A percentile compares a stretch with the other conserved stretches of the same genome.
These are phyloP conservation scores for Catharus minimus DNA, from an alignment of 2,113 vertebrate species.

Conservation along the genomic window DNA sequence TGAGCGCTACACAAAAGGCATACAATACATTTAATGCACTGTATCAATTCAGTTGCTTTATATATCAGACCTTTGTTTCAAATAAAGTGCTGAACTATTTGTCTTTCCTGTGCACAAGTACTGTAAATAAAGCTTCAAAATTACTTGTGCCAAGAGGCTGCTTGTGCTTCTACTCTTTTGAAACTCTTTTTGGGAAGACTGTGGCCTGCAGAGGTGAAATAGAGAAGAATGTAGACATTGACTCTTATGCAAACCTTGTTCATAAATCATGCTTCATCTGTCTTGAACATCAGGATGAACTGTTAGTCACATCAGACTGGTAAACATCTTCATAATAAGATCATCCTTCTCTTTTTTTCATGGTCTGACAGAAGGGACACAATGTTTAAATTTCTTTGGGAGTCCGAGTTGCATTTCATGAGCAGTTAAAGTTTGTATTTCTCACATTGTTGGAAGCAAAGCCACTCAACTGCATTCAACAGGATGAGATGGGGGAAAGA, in stretches of 20 bases:
- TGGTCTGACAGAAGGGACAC: background rate
- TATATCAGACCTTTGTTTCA: background rate
- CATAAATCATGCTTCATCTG: background rate
- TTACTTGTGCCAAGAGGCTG: background rate
- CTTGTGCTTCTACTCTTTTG: background rate
- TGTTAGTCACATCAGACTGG: background rate
- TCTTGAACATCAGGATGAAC: background rate
- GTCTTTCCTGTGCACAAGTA: background rate
- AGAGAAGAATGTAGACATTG: background rate
- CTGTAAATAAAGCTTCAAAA: background rate
- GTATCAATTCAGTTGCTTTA: background rate
- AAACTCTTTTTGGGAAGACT: background rate
- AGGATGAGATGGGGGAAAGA: background rate
- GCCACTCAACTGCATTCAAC: background rate
- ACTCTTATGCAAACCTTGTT: background rate
- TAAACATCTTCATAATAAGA: background rate
- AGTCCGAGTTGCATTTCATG: background rate
- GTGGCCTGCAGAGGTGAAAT: background rate
- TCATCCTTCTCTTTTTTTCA: background rate
- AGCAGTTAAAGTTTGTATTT: background rate
- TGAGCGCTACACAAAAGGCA: background rate
- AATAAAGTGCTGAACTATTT: background rate
- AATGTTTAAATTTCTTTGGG: background rate
- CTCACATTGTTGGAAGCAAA: background rate
- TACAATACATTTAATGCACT: fast-evolving